Conservation (phyloP, 2,888 invertebrate genomes). For the Cinara cedri region DNA sequence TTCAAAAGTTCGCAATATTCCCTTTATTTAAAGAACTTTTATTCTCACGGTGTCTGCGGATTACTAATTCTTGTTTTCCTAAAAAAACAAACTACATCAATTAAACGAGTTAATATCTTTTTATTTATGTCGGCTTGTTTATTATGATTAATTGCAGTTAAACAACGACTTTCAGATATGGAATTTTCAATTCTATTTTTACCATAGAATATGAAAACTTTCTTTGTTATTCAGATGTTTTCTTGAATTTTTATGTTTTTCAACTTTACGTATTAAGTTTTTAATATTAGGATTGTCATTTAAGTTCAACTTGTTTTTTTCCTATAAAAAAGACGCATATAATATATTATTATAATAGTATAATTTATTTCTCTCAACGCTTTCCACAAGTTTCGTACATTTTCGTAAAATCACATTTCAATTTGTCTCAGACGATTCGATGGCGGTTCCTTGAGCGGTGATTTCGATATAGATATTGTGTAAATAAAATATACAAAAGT, state of each 20-base stretch:
- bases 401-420: too few species aligned
- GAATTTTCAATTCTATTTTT: conserved; percentile 16
- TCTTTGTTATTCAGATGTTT: conserved; percentile 8
- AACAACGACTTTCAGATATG: conserved; percentile 9
- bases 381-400: too few species aligned
- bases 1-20: conserved; percentile 13
- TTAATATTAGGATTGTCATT: conserved; percentile 16
- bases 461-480: too few species aligned
- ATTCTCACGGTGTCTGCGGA: conserved; percentile 17
- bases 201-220: conserved; percentile 17
- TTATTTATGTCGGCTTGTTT: conserved; percentile 15
- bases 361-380: conserved; percentile 27
- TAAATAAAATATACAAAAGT: too few species aligned
- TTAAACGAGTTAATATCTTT: conserved; percentile 30
- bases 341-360: too few species aligned
- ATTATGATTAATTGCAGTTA: conserved; percentile 27
- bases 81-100: conserved; percentile 37
- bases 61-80: conserved; percentile 16
- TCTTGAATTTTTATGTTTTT: conserved; percentile 18
- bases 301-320: background rate
- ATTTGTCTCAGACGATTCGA: too few species aligned
- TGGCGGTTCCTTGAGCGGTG: too few species aligned
- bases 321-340: conserved; percentile 18
- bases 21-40: conserved; percentile 19
- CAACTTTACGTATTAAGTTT: conserved; percentile 16